phyloP scores from a whole-genome alignment of 1,140 invertebrate species.

The Saccostrea echinata region DNA sequence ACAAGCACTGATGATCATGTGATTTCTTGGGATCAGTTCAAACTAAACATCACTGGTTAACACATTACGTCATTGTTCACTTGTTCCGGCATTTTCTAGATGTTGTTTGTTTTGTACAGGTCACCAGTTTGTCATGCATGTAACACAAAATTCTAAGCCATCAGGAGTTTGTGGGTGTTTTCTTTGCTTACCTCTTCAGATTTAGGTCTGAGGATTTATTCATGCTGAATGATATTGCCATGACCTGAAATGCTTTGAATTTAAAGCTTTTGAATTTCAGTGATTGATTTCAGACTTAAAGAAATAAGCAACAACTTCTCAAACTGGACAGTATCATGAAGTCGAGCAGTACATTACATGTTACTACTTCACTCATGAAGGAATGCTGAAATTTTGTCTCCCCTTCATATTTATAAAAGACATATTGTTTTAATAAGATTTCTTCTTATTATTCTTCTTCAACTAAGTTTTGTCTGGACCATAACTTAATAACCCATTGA shows the following conservation, averaged over 20 bases:
- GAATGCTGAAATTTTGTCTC: too few species aligned
- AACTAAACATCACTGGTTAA: conserved; percentile 20
- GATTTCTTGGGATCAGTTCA: neutral
- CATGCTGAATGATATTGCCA: neutral
- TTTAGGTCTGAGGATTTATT: neutral
- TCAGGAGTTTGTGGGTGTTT: neutral
- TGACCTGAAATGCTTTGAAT: neutral
- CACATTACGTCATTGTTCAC: neutral
- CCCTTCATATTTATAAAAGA: too few species aligned
- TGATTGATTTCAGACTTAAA: neutral
- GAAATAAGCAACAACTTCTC: too few species aligned
- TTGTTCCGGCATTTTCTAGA: neutral
- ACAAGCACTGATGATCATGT: neutral
- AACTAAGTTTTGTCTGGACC: too few species aligned
- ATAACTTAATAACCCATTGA: too few species aligned
- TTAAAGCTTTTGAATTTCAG: too few species aligned
- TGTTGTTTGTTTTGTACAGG: neutral
- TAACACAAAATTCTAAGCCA: neutral
- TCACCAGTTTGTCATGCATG: neutral
- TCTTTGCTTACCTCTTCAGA: neutral
- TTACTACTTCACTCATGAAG: too few species aligned
- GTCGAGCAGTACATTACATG: too few species aligned
- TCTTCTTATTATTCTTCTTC: too few species aligned
- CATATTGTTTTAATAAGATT: too few species aligned
- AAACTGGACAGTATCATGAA: too few species aligned